Evolutionary conservation across 2,113 vertebrate genomes (phyloP).

Genomic region (Anarhynchus alexandrinus): DNA sequence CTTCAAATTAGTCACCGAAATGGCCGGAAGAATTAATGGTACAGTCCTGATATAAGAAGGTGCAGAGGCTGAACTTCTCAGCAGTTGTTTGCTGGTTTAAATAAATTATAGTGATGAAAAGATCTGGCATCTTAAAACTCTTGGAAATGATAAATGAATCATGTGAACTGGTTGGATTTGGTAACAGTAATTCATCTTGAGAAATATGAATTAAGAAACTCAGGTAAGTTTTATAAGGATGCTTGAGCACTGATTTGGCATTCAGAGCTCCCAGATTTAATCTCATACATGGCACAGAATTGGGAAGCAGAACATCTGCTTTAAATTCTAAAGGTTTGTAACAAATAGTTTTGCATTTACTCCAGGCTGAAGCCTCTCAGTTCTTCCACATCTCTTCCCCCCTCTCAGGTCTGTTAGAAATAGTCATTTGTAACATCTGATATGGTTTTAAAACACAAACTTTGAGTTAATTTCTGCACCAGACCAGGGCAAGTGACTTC

Average conservation of each 20-base stretch:
- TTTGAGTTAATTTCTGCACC: background rate
- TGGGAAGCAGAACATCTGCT: background rate
- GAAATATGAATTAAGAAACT: background rate
- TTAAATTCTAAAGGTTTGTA: background rate
- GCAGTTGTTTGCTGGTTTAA: background rate
- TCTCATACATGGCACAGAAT: background rate
- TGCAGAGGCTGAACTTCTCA: background rate
- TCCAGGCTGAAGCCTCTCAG: background rate
- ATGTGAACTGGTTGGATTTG: background rate
- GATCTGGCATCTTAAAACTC: background rate
- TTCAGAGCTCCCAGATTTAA: background rate
- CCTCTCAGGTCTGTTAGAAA: background rate
- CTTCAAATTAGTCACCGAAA: background rate
- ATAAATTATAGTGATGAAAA: background rate
- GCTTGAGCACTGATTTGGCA: background rate
- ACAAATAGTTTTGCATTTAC: background rate
- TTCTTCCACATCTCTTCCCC: background rate
- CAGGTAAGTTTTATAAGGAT: background rate
- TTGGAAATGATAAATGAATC: background rate
- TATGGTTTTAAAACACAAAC: background rate
- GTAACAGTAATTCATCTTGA: background rate
- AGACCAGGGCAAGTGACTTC: background rate
- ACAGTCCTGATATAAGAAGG: background rate
- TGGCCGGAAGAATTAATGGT: background rate
- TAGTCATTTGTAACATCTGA: background rate